phyloP scores from a whole-genome alignment of 2,888 invertebrate genomes.

The Orchesella flavescens region DNA sequence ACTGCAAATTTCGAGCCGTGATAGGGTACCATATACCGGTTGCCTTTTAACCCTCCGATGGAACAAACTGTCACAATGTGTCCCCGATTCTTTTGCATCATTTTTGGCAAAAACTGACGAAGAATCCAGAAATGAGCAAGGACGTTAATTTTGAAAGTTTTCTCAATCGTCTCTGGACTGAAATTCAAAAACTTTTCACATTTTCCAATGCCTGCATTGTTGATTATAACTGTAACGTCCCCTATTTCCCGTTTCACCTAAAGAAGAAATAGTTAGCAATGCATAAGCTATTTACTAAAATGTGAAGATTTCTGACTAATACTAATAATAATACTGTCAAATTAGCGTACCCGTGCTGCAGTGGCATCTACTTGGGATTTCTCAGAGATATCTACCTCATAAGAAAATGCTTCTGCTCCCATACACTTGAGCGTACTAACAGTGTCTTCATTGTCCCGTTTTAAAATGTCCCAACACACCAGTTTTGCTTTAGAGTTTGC shows the following conservation, averaged over 20 bases:
- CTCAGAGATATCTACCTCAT: conserved; percentile 78
- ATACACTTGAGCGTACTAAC: conserved; percentile 76
- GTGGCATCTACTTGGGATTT: conserved; percentile 74
- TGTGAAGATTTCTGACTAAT: too few relatives aligned
- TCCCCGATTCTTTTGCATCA: conserved; percentile 78
- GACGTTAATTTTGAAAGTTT: conserved; percentile 78
- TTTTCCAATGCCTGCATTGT: conserved; percentile 91
- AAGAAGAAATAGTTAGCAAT: background rate
- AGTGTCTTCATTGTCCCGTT: conserved; percentile 76
- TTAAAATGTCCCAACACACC: conserved; percentile 81
- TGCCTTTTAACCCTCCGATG: conserved; percentile 79
- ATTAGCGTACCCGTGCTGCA: conserved; percentile 55
- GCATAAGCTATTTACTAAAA: too few relatives aligned
- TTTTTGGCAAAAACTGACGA: conserved; percentile 79
- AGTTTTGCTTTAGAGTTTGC: conserved; percentile 78
- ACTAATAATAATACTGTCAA: too few relatives aligned
- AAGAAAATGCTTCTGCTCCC: conserved; percentile 76
- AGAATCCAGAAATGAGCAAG: conserved; percentile 81
- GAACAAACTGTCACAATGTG: conserved; percentile 80
- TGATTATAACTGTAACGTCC: conserved; percentile 80
- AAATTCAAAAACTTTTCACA: conserved; percentile 80
- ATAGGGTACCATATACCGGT: conserved; percentile 78
- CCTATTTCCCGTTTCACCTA: conserved; percentile 77
- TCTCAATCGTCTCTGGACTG: conserved; percentile 77
- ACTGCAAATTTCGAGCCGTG: conserved; percentile 81